Percentiles rank a stretch among this genome's conserved stretches.
These are phyloP conservation scores for Tenthredo livida DNA, from an alignment of 2,888 invertebrate species.

Conservation along the genomic window DNA sequence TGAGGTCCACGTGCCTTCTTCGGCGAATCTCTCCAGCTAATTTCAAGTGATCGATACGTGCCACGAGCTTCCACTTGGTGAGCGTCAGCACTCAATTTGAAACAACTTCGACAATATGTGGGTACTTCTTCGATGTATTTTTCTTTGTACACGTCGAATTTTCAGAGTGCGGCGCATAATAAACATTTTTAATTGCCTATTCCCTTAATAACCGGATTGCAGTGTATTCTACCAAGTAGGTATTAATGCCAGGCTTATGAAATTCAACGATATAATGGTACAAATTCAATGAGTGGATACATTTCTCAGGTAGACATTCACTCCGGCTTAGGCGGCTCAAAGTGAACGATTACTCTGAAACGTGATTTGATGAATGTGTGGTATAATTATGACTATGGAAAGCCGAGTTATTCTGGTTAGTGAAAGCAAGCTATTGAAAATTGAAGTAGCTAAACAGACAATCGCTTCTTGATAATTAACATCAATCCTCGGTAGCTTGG, in stretches of 20 bases:
- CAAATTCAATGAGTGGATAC: neutral
- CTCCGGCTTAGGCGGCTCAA: neutral
- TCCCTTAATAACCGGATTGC: neutral
- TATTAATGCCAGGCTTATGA: conserved; percentile 1
- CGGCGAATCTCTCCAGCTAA: conserved; percentile 16
- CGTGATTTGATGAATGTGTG: conserved; percentile 41
- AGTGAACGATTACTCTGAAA: conserved; percentile 16
- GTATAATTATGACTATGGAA: conserved; percentile 39
- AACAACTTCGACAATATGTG: neutral
- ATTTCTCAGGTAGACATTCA: conserved; percentile 29
- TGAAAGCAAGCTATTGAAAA: conserved; percentile 22
- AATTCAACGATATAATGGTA: conserved; percentile 18
- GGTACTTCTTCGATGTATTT: neutral
- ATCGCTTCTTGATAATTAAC: conserved; percentile 40
- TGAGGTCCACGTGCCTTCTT: conserved; percentile 23
- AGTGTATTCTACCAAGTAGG: neutral
- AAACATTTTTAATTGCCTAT: neutral
- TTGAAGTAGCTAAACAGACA: conserved; percentile 44
- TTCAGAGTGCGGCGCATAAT: neutral
- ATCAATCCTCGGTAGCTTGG: conserved; percentile 29
- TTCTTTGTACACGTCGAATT: neutral
- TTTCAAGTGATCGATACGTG: conserved; percentile 39
- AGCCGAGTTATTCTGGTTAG: conserved; percentile 25
- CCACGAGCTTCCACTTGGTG: neutral
- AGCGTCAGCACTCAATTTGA: neutral